Base-by-base conservation (phyloP, 2,888 invertebrate genomes). In the Acronicta aceris region DNA sequence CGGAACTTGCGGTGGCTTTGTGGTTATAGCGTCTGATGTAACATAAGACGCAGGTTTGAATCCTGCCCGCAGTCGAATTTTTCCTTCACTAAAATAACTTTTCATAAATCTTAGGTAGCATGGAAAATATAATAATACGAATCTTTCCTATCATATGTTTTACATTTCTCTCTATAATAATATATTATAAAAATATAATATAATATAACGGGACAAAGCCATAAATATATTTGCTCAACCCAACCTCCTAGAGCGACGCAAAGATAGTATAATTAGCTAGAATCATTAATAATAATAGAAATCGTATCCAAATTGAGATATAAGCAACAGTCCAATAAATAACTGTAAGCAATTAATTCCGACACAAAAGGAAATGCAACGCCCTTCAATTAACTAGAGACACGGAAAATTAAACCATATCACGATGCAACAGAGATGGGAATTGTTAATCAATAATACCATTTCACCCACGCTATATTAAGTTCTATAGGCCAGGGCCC, bases 271-370 rank as follows among this genome's bases (percentile, higher is more conserved):
- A 75, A 77, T 78, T 75, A 72, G 64, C 38, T 55, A 27, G 43
- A 58, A 57, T 65, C 65, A 78, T 69, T 72, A 69, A 76, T 73
- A 73, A 71, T 70, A 61, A 74, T 69, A 74, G 64, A 67, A 71
- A 69, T 74, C 61, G 63, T 65, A 75, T 68, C 70, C 59, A 69
- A 85, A 88, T 86, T 73, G 79, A 83, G 84, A 80, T 76, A 79
- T 75, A 69, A 74, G 73, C 78, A 82, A 76, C 74, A 76, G 70
- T 67, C 81, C 72, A 81, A 84, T 84, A 83, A 85, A 83, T 81
- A 78, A 78, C 79, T 72, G 79, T 80, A 79, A 79, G 78, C 84
- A 85, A 86, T 88, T 87, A 88, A 86, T 87, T 78, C 75, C 55
- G 58, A 80, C 71, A 84, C 81, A 86, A 86, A 86, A 85, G 80